Evolutionary conservation across 1,140 invertebrate genomes (phyloP).

Genomic region (Danaus plexippus): DNA sequence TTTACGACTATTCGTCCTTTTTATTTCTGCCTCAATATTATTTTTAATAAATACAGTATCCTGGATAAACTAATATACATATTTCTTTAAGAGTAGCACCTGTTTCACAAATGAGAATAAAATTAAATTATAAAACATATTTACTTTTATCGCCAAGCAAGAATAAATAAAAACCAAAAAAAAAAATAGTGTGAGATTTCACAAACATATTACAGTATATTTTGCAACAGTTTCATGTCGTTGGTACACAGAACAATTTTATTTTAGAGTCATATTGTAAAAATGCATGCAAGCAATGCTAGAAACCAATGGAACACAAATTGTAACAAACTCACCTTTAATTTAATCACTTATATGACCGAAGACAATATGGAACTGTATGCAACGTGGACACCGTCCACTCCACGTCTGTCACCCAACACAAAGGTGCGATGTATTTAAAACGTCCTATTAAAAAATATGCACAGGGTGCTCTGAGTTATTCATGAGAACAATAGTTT

Average conservation of each 20-base stretch:
- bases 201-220: neutral
- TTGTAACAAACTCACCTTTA: conserved; percentile 5
- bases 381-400: conserved; percentile 13
- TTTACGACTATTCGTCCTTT: too few relatives aligned
- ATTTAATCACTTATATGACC: neutral
- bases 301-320: neutral
- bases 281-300: neutral
- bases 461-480: conserved; percentile 8
- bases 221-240: neutral
- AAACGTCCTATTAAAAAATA: conserved; percentile 14
- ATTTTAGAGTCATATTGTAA: neutral
- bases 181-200: neutral
- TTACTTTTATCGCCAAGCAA: too few relatives aligned
- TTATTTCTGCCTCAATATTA: too few relatives aligned
- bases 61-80: too few relatives aligned
- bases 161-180: neutral
- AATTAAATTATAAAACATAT: too few relatives aligned
- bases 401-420: conserved; percentile 12
- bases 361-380: conserved; percentile 6
- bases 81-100: too few relatives aligned
- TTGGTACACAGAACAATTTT: neutral
- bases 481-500: too few relatives aligned
- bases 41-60: too few relatives aligned
- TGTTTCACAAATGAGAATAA: too few relatives aligned
- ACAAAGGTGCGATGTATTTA: conserved; percentile 8